phyloP scores from a whole-genome alignment of 1,140 invertebrate genomes.

The Drosophila simulans region DNA sequence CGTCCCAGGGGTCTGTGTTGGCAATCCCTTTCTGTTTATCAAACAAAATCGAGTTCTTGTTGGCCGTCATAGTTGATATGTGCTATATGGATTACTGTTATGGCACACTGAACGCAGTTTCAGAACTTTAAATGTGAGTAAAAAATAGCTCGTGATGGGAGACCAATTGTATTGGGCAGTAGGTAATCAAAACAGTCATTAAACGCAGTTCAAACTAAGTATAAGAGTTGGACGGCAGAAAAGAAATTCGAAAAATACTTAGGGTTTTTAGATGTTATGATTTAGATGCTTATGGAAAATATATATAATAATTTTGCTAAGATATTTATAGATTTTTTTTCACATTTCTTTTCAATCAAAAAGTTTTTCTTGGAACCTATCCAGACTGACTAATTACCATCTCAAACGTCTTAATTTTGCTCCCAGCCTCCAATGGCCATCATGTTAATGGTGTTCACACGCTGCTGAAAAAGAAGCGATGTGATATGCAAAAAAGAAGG shows the following conservation, averaged over 20 bases:
- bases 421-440: neutral
- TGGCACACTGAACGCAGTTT: conserved; percentile 27
- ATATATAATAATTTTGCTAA: too few species aligned
- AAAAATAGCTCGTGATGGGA: neutral
- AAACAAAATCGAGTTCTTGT: conserved; percentile 49
- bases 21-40: conserved; percentile 43
- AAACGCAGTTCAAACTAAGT: neutral
- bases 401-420: conserved; percentile 38
- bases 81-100: conserved; percentile 36
- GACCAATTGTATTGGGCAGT: neutral
- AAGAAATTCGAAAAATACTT: too few species aligned
- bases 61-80: conserved; percentile 46
- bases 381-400: conserved; percentile 22
- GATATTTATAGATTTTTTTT: neutral
- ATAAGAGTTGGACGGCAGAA: neutral
- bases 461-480: conserved; percentile 49
- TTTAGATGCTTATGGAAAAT: too few species aligned
- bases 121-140: conserved; percentile 24
- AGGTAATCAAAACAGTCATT: neutral
- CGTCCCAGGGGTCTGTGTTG: conserved; percentile 13
- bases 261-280: too few species aligned
- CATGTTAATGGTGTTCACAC: conserved; percentile 61
- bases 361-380: too few species aligned
- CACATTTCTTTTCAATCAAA: too few species aligned
- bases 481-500: conserved; percentile 44